Conservation (phyloP, 2,888 invertebrate species). For the Subacronicta megacephala region DNA sequence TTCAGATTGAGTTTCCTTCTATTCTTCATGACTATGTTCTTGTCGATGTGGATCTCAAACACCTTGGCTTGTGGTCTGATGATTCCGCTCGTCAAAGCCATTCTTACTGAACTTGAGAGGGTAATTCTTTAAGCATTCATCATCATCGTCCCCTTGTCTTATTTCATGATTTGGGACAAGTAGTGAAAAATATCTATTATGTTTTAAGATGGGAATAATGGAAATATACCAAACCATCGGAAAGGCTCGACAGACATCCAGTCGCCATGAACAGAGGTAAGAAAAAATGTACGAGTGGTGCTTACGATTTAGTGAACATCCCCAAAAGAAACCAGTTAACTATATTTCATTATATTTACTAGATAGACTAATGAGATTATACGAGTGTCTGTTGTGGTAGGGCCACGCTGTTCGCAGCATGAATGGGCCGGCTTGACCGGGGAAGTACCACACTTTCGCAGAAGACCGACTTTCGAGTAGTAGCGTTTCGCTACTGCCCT, state of each 20-base stretch:
- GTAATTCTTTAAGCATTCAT: constrained; percentile 1
- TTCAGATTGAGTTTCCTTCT: constrained; percentile 77
- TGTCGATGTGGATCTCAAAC: constrained; percentile 78
- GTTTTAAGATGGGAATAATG: constrained; percentile 74
- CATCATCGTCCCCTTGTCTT: not conserved
- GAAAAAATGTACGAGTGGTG: no score
- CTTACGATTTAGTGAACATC: no score
- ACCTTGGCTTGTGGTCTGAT: constrained; percentile 77
- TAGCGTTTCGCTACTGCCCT: no score
- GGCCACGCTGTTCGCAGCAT: no score
- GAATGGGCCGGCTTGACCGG: no score
- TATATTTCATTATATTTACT: no score
- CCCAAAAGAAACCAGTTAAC: no score
- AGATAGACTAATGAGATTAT: no score
- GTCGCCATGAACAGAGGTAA: constrained; percentile 67
- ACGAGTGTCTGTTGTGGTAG: no score
- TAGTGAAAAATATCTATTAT: not conserved
- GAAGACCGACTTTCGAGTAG: no score
- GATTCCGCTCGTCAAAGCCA: constrained; percentile 77
- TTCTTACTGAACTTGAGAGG: constrained; percentile 69
- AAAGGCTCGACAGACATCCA: constrained; percentile 57
- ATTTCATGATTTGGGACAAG: not conserved
- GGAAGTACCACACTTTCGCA: no score
- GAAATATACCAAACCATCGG: constrained; percentile 70
- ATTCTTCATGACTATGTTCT: constrained; percentile 72